These are phyloP conservation scores for Ivindomyrus marchei DNA, from an alignment of 2,113 vertebrate species.

Conservation along the genomic window DNA sequence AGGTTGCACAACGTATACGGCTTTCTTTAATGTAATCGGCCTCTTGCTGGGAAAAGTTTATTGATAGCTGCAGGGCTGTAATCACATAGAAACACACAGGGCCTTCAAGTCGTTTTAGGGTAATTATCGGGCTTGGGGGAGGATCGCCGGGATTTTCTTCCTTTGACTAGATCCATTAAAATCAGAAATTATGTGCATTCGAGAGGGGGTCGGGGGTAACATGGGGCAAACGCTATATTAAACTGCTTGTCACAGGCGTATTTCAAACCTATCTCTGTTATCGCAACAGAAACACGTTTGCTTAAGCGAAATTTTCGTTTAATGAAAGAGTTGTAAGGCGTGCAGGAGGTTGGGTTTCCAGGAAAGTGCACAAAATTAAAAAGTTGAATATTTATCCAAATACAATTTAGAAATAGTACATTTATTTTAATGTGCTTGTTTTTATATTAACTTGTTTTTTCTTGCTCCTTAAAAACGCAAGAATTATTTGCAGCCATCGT, in stretches of 20 bases:
- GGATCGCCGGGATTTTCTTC: conserved; percentile 61
- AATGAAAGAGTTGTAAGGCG: not conserved
- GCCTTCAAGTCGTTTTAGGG: conserved; percentile 71
- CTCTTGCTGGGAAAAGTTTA: conserved; percentile 64
- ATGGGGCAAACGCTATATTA: conserved; percentile 50
- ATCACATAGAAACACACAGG: conserved; percentile 80
- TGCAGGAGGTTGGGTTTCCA: not conserved
- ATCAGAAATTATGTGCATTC: conserved; percentile 62
- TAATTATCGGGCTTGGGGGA: conserved; percentile 70
- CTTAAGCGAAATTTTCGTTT: conserved; percentile 14
- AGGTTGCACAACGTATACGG: conserved; percentile 38
- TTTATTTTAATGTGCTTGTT: not conserved
- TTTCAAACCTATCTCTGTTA: conserved; percentile 20
- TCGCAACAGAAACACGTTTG: conserved; percentile 31
- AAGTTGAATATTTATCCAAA: not conserved
- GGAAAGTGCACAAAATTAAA: not conserved
- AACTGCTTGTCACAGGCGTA: conserved; percentile 40
- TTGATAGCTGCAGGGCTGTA: conserved; percentile 75
- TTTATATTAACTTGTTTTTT: not conserved
- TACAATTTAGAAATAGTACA: not conserved
- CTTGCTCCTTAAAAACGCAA: not conserved
- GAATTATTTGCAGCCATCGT: not conserved
- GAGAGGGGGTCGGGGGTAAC: conserved; percentile 51
- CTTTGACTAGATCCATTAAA: conserved; percentile 73
- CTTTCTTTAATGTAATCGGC: conserved; percentile 55